A percentile compares a stretch with the other conserved stretches of the same genome.
Evolutionary conservation across 2,113 vertebrate species (phyloP).

Genomic region (Lampris incognitus): DNA sequence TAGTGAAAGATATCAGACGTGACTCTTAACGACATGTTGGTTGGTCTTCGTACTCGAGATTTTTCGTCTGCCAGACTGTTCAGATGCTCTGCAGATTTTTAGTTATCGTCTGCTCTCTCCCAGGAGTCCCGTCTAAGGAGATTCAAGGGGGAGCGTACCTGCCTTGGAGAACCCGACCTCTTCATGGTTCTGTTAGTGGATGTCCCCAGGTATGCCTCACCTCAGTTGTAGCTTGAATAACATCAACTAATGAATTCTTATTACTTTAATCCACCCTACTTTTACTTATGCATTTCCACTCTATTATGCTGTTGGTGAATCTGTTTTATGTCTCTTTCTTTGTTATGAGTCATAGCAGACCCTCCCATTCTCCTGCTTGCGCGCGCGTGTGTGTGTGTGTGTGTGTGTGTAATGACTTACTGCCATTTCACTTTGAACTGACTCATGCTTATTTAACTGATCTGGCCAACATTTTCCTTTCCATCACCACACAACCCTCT

Average conservation of each 20-base stretch:
- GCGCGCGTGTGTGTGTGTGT: not conserved
- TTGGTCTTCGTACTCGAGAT: conserved; percentile 20
- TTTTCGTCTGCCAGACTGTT: not conserved
- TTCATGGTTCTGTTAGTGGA: conserved; percentile 83
- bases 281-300: not conserved
- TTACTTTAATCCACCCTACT: not conserved
- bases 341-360: not conserved
- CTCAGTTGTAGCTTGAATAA: not conserved
- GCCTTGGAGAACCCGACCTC: conserved; percentile 82
- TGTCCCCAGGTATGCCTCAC: conserved; percentile 77
- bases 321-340: not conserved
- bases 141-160: conserved; percentile 77
- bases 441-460: conserved; percentile 51
- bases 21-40: conserved; percentile 37
- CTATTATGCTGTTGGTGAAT: not conserved
- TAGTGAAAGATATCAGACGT: conserved; percentile 47
- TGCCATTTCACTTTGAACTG: conserved; percentile 16
- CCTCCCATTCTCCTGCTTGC: not conserved
- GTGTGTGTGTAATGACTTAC: not conserved
- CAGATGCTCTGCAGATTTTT: conserved; percentile 30
- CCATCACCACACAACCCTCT: conserved; percentile 33
- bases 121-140: conserved; percentile 80
- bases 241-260: not conserved
- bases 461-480: conserved; percentile 48
- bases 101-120: conserved; percentile 47